Percentiles rank a stretch among this genome's conserved stretches.
These are phyloP conservation scores for Atractosteus spatula DNA, from an alignment of 2,113 vertebrate species.

Conservation along the genomic window DNA sequence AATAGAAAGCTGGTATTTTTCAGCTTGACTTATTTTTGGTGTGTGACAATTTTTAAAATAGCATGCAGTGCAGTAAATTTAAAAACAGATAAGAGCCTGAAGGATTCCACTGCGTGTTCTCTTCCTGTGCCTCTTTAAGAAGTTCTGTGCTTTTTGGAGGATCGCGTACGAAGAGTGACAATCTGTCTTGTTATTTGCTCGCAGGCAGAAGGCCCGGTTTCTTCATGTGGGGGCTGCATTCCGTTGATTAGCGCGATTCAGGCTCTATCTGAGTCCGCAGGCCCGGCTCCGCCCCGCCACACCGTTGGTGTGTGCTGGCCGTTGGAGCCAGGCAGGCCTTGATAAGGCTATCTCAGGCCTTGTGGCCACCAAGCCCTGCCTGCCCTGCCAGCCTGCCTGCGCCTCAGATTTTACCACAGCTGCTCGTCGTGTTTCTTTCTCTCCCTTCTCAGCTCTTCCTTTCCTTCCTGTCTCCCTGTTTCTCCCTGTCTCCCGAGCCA, in stretches of 20 bases:
- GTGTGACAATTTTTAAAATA: conserved; percentile 18
- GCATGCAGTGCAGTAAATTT: neutral
- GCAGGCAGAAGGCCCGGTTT: neutral
- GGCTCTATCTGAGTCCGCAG: conserved; percentile 46
- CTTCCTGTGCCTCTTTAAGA: conserved; percentile 23
- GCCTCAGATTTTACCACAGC: conserved; percentile 74
- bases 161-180: conserved; percentile 39
- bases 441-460: neutral
- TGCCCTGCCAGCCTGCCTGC: conserved; percentile 43
- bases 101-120: neutral
- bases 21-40: conserved; percentile 23
- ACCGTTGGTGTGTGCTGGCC: conserved; percentile 49
- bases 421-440: conserved; percentile 26
- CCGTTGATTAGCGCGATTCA: conserved; percentile 17
- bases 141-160: conserved; percentile 25
- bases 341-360: conserved; percentile 84
- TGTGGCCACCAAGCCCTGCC: conserved; percentile 40
- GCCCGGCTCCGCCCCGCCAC: conserved; percentile 47
- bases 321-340: conserved; percentile 70
- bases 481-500: conserved; percentile 5
- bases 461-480: conserved; percentile 1
- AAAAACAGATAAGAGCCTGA: conserved; percentile 18
- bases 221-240: neutral
- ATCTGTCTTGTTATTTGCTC: conserved; percentile 44
- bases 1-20: too few species aligned